Base-by-base conservation (phyloP, 2,888 invertebrate genomes). In the Coelogynopora nodosa region DNA sequence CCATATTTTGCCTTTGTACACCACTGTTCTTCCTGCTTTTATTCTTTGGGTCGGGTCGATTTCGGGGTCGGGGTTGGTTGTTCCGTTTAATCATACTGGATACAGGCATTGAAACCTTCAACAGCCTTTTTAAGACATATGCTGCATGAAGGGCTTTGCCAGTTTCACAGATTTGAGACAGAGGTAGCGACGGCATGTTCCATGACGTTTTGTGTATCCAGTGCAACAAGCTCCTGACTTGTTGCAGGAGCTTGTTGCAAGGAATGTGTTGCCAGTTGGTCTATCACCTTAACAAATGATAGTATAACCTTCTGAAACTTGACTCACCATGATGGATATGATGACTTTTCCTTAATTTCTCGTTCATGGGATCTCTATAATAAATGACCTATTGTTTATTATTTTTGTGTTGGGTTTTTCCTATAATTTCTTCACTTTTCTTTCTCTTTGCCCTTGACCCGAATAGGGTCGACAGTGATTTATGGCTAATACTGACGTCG, bases 11-110 rank as follows among this genome's bases (percentile, higher is more conserved):
- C 74, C 74, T 74, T 26, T 74, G 74, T 74, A 74, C 74, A 74
- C 74, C 74, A 74, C 74, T 74, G 74, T 74, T 26, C 74, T 74
- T 74, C 74, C 74, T 74, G 23, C 74, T 74, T 74, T 74, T 74
- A n/a, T 74, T 74, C 74, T 74, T 74, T 74, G 74, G 74, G 74
- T 74, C 23, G 23, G 74, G 74, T 13, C 74, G 74, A 74, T 74
- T 74, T 10, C 18, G 2, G 23, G 23, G 23, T n/a, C 18, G 5
- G 5, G 23, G 74, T 26, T n/a, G 2, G 23, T 74, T 74, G 74
- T 74, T 74, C 74, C 23, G 27, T 74, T 74, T 74, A 2, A 74
- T 74, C 74, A 26, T 74, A 74, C 23, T 26, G 2, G 23, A 74
- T 74, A 74, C 74, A 74, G 74, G 5, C 5, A 74, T 26, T 74